Conservation (phyloP, 2,113 vertebrate genomes). For the Cinclus cinclus region DNA sequence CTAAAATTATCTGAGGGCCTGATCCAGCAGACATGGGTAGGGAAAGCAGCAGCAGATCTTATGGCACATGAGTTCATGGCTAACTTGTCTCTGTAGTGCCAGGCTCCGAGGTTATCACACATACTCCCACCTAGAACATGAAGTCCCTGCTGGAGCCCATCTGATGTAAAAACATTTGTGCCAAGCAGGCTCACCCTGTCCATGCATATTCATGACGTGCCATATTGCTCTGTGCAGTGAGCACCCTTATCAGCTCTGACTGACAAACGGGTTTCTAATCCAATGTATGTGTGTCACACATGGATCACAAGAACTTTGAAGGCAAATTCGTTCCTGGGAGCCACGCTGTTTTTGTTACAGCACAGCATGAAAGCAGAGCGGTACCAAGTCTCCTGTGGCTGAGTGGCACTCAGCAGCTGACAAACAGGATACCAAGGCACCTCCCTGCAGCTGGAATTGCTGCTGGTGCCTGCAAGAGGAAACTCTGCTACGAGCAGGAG, state of each 20-base stretch:
- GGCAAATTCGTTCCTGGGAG: not conserved
- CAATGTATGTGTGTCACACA: not conserved
- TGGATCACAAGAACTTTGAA: slow-evolving; percentile 26
- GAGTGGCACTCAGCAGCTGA: not conserved
- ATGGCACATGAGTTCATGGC: not conserved
- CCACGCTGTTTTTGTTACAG: not conserved
- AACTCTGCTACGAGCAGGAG: not conserved
- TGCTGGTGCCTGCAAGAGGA: not conserved
- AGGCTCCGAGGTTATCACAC: not conserved
- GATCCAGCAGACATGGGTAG: not conserved
- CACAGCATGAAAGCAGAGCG: not conserved
- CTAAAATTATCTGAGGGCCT: not conserved
- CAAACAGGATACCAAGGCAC: not conserved
- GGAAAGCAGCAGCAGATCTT: not conserved
- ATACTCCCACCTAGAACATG: not conserved
- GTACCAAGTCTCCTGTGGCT: not conserved
- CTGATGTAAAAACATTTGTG: not conserved
- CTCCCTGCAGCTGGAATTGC: not conserved
- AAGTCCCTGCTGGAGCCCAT: not conserved
- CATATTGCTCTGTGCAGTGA: slow-evolving; percentile 15
- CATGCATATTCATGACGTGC: slow-evolving; percentile 1
- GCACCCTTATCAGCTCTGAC: slow-evolving; percentile 16
- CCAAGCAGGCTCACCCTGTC: not conserved
- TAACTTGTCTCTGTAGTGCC: not conserved
- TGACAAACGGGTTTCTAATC: slow-evolving; percentile 55